Evolutionary conservation across 2,888 invertebrate species (phyloP), one percentile per base, ranked within the genome.

Genomic region (Nomada ruficornis): DNA sequence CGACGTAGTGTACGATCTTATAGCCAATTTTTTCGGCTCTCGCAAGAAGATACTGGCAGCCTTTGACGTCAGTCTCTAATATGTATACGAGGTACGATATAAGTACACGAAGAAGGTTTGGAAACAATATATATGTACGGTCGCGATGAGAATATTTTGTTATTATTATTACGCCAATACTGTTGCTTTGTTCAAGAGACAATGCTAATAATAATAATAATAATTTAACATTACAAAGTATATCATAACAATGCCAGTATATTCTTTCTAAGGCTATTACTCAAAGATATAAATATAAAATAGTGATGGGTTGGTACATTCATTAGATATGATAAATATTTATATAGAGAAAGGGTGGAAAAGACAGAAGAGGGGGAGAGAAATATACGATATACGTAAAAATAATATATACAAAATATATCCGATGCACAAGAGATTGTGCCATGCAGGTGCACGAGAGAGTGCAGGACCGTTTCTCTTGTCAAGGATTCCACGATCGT

Each of bases 381-480:
- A n/a, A 52, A 52, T 57, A 70, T 70, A 79, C 42, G 47, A 55
- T 50, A 60, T 65, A 72, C 29, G 42, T 69, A 67, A 50, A 71
- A 78, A 71, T 71, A 63, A 63, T 81, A 68, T 60, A 86, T 75
- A 80, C 59, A 80, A 57, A 76, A 77, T 65, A 75, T 69, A 74
- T 81, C 64, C 55, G 81, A 84, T 86, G 77, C 85, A 84, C 77
- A 84, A 82, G 85, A 85, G 86, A 87, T 70, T 76, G 88, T 84
- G 87, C 81, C 90, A 90, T 90, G 90, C 90, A 89, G 84, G 86
- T 90, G 89, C 88, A 87, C 84, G 86, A 88, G 85, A 84, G 65
- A 84, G 86, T 89, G 89, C 87, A 82, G 85, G 77, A 89, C 86
- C 78, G 72, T 82, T 23, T 26, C 67, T 69, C 23, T 59, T 20